These are phyloP conservation scores for Catharus bicknelli DNA, from an alignment of 2,113 vertebrate species.

Conservation along the genomic window DNA sequence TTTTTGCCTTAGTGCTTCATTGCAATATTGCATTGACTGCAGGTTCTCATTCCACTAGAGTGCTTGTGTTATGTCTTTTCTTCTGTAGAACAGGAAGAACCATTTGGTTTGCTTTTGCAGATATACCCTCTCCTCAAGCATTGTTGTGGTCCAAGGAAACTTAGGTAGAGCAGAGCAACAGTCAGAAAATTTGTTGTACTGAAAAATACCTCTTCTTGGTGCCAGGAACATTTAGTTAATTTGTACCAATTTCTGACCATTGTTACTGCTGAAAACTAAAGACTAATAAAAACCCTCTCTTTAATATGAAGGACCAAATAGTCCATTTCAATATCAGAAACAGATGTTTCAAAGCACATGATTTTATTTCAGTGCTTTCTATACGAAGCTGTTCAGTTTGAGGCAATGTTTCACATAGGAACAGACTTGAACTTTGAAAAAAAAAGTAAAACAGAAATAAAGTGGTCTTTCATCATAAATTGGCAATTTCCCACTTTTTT, in stretches of 20 bases:
- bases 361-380: neutral
- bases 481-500: neutral
- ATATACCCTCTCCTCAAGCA: neutral
- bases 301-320: neutral
- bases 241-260: neutral
- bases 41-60: neutral
- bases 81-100: neutral
- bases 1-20: neutral
- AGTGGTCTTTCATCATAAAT: neutral
- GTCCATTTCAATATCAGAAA: neutral
- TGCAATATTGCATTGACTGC: neutral
- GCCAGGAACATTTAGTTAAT: neutral
- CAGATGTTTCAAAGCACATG: neutral
- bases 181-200: neutral
- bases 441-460: neutral
- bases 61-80: neutral
- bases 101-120: neutral
- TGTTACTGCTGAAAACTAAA: neutral
- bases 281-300: neutral
- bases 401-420: neutral
- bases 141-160: neutral
- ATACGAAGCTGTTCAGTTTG: neutral
- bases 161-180: neutral
- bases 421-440: neutral
- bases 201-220: neutral